Conservation (phyloP, 2,113 vertebrate species). For the Alethe diademata region DNA sequence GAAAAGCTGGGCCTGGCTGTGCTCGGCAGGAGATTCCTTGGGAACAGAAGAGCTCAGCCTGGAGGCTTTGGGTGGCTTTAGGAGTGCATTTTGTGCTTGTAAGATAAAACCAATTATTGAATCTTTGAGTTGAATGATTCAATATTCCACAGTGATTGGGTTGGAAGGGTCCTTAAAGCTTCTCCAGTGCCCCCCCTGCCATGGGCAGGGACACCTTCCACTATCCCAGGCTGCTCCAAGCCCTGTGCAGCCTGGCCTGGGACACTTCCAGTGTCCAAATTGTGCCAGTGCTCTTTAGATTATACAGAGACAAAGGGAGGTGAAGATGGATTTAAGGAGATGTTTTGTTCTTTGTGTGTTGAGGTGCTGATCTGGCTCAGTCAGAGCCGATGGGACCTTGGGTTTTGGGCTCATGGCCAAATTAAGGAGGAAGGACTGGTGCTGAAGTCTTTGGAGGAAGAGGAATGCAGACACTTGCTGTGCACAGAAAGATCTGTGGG, state of each 20-base stretch:
- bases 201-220: neutral
- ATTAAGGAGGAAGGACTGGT: neutral
- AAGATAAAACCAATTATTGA: neutral
- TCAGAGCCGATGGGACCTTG: neutral
- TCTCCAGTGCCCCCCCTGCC: neutral
- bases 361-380: neutral
- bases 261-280: neutral
- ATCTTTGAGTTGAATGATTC: neutral
- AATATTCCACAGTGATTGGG: neutral
- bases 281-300: neutral
- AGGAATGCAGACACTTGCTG: neutral
- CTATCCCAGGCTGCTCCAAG: accelerated
- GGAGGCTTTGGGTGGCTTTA: neutral
- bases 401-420: neutral
- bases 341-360: neutral
- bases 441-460: neutral
- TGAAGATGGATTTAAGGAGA: neutral
- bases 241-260: neutral
- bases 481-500: neutral
- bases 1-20: neutral
- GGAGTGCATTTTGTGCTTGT: neutral
- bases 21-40: neutral
- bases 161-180: neutral
- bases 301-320: neutral
- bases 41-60: neutral